Evolutionary conservation across 30 jellyfish, hydroid and myxozoan species (phyloP).

Genomic region (Chironex yamaguchii): DNA sequence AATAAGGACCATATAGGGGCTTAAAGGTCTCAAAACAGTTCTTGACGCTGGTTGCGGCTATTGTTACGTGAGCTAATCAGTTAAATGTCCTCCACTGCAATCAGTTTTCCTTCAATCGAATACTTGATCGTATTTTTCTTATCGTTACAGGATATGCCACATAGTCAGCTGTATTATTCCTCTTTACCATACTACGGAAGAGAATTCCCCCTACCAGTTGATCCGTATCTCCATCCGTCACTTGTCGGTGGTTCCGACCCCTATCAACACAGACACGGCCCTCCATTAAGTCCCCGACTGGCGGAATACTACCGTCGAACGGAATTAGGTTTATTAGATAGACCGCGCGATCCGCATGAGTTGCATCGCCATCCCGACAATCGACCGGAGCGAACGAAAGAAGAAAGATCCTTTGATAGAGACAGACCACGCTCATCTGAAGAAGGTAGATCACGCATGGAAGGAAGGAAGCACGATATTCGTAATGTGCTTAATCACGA

Average conservation of each 20-base stretch:
- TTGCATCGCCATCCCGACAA: conserved; percentile 20
- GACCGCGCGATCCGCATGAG: conserved; percentile 20
- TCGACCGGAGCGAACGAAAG: conserved; percentile 11
- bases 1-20: no score
- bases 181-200: conserved; percentile 88
- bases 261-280: conserved; percentile 61
- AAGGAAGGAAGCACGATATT: background rate
- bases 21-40: no score
- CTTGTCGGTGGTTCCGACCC: conserved; percentile 57
- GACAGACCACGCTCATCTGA: background rate
- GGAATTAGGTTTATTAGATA: conserved; percentile 25
- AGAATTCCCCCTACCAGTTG: conserved; percentile 85
- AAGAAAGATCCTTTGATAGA: background rate
- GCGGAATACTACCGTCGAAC: conserved; percentile 83
- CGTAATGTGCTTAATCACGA: background rate
- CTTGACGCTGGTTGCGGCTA: no score
- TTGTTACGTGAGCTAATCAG: background rate
- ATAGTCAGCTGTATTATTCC: conserved; percentile 65
- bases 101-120: no score
- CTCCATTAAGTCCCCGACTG: conserved; percentile 93
- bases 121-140: no score
- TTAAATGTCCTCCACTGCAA: background rate
- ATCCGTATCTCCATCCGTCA: conserved; percentile 80
- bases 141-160: conserved; percentile 71
- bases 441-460: background rate